Percentiles rank a stretch among this genome's conserved stretches.
Evolutionary conservation across 2,888 invertebrate genomes (phyloP).

Genomic region (Cataglyphis altisquamis): DNA sequence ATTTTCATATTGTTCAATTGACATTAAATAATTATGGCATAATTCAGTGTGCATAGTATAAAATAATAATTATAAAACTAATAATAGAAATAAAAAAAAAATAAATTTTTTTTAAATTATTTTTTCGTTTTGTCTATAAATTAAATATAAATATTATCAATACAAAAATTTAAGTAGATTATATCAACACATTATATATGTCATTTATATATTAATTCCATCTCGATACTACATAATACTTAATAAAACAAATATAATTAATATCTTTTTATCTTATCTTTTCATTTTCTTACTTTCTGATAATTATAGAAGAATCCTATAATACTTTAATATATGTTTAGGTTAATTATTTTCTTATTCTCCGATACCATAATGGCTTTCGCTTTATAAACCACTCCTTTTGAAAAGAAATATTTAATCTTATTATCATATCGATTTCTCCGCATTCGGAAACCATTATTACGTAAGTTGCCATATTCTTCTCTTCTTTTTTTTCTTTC

Average conservation of each 20-base stretch:
- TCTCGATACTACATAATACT: background rate
- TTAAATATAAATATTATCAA: background rate
- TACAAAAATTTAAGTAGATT: background rate
- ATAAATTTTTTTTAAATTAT: background rate
- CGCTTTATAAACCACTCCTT: background rate
- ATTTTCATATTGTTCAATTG: background rate
- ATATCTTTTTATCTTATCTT: background rate
- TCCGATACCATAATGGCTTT: background rate
- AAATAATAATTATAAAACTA: background rate
- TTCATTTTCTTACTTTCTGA: background rate
- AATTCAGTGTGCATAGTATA: background rate
- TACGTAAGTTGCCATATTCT: background rate
- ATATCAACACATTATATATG: background rate
- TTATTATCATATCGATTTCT: conserved; percentile 24
- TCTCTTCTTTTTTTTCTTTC: background rate
- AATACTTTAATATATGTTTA: background rate
- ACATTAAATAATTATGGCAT: background rate
- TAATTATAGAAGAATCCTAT: background rate
- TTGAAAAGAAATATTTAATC: background rate
- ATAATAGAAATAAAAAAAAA: background rate
- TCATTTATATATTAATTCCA: background rate
- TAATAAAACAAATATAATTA: background rate
- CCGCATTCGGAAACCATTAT: background rate
- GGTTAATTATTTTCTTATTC: background rate
- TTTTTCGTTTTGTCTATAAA: background rate